Evolutionary conservation across 53 echinoderm and acorn worm genomes (phyloP), one percentile per base, ranked within the genome.

Genomic region (Crossaster papposus): DNA sequence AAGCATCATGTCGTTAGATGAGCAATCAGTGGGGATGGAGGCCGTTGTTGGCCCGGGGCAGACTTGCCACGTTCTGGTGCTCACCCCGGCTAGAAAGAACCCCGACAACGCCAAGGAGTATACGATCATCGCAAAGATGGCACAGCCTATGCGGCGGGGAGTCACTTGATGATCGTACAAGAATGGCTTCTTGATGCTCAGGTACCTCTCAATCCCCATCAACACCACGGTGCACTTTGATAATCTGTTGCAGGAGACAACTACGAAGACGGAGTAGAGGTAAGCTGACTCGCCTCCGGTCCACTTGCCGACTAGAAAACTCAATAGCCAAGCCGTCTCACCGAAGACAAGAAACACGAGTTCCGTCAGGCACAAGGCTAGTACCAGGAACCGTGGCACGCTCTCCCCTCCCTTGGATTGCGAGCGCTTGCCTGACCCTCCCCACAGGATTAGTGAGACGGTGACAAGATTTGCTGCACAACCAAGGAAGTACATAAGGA

Each of bases 151-250:
- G 18, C 95, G 90, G 30, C 64, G 77, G 38, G 80, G 54, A 2
- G 96, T 96, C 14, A 94, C 90, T 36, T 80, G 79, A 65, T 96
- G 92, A 30, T 98, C 99, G 64, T 98, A 96, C 51, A 96, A 94
- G 89, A 98, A 98, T 0, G 99, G 96, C 85, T 89, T 93, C 63
- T 93, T 90, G 72, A 98, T 93, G 44, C 96, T 94, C 20, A 98
- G 89, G 85, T 94, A 98, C 24, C 99, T 90, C 53, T 98, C 99
- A 22, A 96, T 92, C 5, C 99, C 94, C 96, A 94, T 96, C 33
- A 93, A 64, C 26, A 98, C 94, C n/a, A 96, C 95, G 18, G 96
- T 89, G 80, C 90, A 93, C 30, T 93, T 92, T 0, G 99, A 98
- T 4, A 98, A 74, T 33, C 94, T 78, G 15, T 90, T 83, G 64